Base-by-base conservation (phyloP, 92 coral and sea anemone species). In the Virgularia gustaviana region DNA sequence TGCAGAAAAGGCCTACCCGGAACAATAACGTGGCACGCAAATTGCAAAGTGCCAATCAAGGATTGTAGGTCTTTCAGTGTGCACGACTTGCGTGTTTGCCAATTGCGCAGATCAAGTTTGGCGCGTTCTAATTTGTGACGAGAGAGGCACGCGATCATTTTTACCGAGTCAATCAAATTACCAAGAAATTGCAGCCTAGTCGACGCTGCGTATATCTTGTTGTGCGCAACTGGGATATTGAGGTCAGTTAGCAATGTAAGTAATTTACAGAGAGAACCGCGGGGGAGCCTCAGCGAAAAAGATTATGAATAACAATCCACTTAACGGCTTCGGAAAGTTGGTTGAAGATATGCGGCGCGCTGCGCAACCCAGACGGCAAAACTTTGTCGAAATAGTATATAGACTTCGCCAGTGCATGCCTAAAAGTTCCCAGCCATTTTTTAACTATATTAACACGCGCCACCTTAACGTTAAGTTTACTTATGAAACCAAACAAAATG, bases 81-180 rank as follows among this genome's bases (percentile, higher is more conserved):
- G 36, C 70, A 68, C 15, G n/a, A n/a, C n/a, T n/a, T n/a, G 8
- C 15, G 8, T 7, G 45, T 39, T 8, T 39, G 45, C 45, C 45
- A 39, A 39, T 7, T 7, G 8, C 15, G 9, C 15, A 39, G 15
- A 39, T 39, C 45, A 18, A 42, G 56, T 41, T 9, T 32, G 6
- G 79, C 39, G 27, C 81, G 84, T 20, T 65, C 55, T 5, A 83
- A 2, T 70, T 79, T 72, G 37, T 81, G 77, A 55, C 37, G 37
- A 9, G 86, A 81, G n/a, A 81, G 70, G 34, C 86, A 72, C 31
- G 86, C 81, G 68, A 75, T 81, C 86, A 66, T 81, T 25, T 49
- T 38, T 36, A 66, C 37, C 16, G 86, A 37, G 36, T 75, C 86
- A 23, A 81, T 58, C 37, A 76, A 65, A 28, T 65, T 75, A 56